Percentiles rank a stretch among this genome's conserved stretches.
These are phyloP conservation scores for Otus sunia DNA, from an alignment of 2,113 vertebrate species.

Conservation along the genomic window DNA sequence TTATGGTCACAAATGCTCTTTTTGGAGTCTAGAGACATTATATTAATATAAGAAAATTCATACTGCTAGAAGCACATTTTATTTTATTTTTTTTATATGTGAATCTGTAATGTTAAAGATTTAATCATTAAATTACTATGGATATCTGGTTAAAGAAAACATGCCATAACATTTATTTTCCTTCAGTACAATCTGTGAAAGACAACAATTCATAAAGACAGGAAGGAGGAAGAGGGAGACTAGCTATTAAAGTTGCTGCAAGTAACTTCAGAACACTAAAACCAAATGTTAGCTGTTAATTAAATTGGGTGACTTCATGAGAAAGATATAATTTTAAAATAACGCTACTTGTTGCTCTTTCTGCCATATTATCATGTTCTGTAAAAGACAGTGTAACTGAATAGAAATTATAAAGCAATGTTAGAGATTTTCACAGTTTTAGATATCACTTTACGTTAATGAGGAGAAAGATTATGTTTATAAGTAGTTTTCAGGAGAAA, in stretches of 20 bases:
- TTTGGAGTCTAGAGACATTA: not conserved
- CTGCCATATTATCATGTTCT: not conserved
- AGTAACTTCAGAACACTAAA: not conserved
- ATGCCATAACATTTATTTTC: not conserved
- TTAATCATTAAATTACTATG: constrained; percentile 5
- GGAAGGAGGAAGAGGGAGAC: not conserved
- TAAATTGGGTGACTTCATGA: not conserved
- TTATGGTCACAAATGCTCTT: not conserved
- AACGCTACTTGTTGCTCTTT: not conserved
- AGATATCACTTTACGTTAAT: not conserved
- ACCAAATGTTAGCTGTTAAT: not conserved
- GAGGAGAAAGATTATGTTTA: not conserved
- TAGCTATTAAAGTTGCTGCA: not conserved
- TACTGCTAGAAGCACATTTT: not conserved
- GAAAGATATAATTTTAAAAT: not conserved
- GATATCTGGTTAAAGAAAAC: not conserved
- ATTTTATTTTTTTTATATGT: not conserved
- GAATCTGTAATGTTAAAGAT: not conserved
- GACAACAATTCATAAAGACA: not conserved
- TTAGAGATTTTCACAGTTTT: not conserved
- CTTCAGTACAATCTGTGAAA: not conserved
- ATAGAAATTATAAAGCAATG: not conserved
- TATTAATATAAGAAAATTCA: not conserved
- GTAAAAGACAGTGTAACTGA: not conserved
- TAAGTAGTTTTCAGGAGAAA: not conserved